These are phyloP conservation scores for Apostichopus californicus DNA, from an alignment of 35 echinoderm and acorn worm genomes.

Conservation along the genomic window DNA sequence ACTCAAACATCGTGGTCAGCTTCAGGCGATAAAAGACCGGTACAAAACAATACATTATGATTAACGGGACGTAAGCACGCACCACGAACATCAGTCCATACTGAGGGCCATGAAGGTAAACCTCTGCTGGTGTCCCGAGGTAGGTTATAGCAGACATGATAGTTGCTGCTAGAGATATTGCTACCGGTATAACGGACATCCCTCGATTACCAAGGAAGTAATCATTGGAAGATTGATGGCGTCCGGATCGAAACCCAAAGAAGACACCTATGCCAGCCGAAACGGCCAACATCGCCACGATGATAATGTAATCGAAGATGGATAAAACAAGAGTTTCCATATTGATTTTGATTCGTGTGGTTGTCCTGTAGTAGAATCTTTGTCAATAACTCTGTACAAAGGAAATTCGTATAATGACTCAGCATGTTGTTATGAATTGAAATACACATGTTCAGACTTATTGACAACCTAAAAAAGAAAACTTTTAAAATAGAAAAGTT, in stretches of 20 bases:
- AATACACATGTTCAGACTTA: too few species aligned
- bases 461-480: too few species aligned
- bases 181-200: constrained; percentile 40
- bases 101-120: constrained; percentile 45
- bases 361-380: too few species aligned
- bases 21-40: constrained; percentile 43
- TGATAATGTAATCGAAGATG: constrained; percentile 3
- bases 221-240: constrained; percentile 13
- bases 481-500: too few species aligned
- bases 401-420: too few species aligned
- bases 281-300: not conserved
- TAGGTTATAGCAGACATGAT: constrained; percentile 56
- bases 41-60: constrained; percentile 1
- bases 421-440: too few species aligned
- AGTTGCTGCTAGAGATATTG: constrained; percentile 29
- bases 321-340: not conserved
- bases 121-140: constrained; percentile 55
- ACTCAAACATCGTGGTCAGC: constrained; percentile 22
- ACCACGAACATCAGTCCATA: not conserved
- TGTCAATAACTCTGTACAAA: too few species aligned
- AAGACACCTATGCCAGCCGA: constrained; percentile 32
- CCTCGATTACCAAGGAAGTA: constrained; percentile 49
- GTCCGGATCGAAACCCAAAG: constrained; percentile 9
- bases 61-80: not conserved
- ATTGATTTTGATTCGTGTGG: too few species aligned